Conservation (phyloP, 2,113 vertebrate genomes). For the Amphilophus citrinellus region DNA sequence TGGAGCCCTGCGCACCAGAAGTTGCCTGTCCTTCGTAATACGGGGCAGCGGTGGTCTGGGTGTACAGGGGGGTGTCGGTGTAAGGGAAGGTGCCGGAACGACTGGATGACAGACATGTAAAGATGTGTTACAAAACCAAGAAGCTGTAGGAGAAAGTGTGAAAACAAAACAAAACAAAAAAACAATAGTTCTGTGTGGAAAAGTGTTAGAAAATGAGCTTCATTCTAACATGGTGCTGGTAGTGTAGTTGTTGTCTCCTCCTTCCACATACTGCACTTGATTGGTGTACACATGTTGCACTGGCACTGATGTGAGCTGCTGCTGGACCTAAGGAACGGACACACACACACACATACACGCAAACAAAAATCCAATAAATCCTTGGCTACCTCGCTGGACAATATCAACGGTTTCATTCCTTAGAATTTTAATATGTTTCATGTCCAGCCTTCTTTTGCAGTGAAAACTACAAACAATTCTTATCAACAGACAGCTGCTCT, state of each 20-base stretch:
- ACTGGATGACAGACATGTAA: conserved; percentile 70
- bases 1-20: conserved; percentile 84
- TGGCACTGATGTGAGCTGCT: conserved; percentile 89
- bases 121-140: not conserved
- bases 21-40: conserved; percentile 88
- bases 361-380: conserved; percentile 26
- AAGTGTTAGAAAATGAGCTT: conserved; percentile 51
- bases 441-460: not conserved
- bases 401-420: not conserved
- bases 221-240: conserved; percentile 89
- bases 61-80: conserved; percentile 88
- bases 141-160: not conserved
- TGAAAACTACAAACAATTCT: not conserved
- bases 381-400: not conserved
- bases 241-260: conserved; percentile 87
- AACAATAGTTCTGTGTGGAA: not conserved
- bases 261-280: conserved; percentile 95
- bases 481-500: not conserved
- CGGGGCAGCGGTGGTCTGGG: conserved; percentile 82
- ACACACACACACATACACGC: not conserved
- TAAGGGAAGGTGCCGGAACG: conserved; percentile 89
- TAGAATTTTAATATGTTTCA: not conserved
- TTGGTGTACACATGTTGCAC: conserved; percentile 92
- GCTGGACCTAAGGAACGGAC: conserved; percentile 80
- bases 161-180: not conserved